Evolutionary conservation across 2,888 invertebrate genomes (phyloP).

Genomic region (Amorpha juglandis): DNA sequence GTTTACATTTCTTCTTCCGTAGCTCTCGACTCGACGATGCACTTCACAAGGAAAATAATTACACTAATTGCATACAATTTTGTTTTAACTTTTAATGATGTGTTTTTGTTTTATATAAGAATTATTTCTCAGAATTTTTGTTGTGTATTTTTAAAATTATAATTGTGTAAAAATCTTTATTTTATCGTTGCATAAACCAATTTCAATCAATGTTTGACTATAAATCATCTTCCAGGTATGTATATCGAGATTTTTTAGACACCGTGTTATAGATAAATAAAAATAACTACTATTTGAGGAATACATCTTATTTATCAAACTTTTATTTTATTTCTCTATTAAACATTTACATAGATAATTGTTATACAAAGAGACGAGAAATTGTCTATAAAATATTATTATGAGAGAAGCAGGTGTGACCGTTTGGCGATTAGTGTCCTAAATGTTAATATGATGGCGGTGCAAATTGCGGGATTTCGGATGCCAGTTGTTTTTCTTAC

Average conservation of each 20-base stretch:
- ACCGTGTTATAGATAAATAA: no score
- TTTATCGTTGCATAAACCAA: no score
- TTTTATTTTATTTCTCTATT: no score
- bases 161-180: neutral
- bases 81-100: constrained; percentile 13
- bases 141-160: neutral
- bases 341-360: no score
- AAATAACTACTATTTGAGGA: no score
- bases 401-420: constrained; percentile 44
- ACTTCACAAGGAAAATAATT: constrained; percentile 42
- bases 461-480: constrained; percentile 64
- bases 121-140: neutral
- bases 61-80: constrained; percentile 26
- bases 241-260: no score
- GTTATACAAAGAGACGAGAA: neutral
- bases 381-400: constrained; percentile 25
- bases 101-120: neutral
- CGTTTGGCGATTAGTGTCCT: constrained; percentile 62
- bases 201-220: no score
- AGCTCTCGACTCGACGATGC: constrained; percentile 34
- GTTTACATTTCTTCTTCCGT: constrained; percentile 47
- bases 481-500: constrained; percentile 45
- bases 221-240: no score
- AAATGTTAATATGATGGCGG: constrained; percentile 49
- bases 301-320: no score